Evolutionary conservation across 2,888 invertebrate genomes (phyloP), one percentile per base, ranked within the genome.

Genomic region (Harmothoe impar): DNA sequence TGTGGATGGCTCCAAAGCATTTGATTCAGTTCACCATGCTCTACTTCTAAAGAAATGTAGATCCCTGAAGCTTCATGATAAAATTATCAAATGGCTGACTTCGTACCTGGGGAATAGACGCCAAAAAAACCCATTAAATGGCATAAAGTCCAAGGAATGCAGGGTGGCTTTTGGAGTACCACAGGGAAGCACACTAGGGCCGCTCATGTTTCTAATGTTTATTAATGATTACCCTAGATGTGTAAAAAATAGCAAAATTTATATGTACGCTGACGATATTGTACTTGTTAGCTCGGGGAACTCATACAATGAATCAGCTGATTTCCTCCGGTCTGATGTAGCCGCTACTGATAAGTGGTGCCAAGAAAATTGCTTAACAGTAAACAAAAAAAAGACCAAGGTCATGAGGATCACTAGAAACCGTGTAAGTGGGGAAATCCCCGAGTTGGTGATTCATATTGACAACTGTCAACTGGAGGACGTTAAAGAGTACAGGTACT

Each of bases 111-210:
- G 33, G 1, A 25, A 51, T n/a, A 84, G 84, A 20, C 17, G 23
- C 0, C 84, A 84, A 84, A 5, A n/a, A 1, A 35, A 5, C 7
- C 0, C 10, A 5, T 17, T 84, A 33, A 43, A 43, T 43, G 43
- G 25, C 7, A 20, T 1, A 1, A 5, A 7, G 3, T 84, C 84
- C 1, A 5, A 12, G 17, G 29, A 17, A 0, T 23, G 3, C 1
- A 20, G 1, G 17, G 29, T 84, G 3, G 5, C 1, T 7, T n/a
- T 17, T 43, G 84, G 84, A 3, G 84, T 84, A 0, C 43, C 84
- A 1, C 84, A 84, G 43, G 84, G 84, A 35, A 51, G 43, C 33
- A 84, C 33, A 31, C 43, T 84, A 0, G 84, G 84, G 0, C 84
- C 84, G 1, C 7, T 29, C 1, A 1, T 84, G 23, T 84, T 84